Conservation (phyloP, 2,888 invertebrate genomes). For the Xanthia togata region DNA sequence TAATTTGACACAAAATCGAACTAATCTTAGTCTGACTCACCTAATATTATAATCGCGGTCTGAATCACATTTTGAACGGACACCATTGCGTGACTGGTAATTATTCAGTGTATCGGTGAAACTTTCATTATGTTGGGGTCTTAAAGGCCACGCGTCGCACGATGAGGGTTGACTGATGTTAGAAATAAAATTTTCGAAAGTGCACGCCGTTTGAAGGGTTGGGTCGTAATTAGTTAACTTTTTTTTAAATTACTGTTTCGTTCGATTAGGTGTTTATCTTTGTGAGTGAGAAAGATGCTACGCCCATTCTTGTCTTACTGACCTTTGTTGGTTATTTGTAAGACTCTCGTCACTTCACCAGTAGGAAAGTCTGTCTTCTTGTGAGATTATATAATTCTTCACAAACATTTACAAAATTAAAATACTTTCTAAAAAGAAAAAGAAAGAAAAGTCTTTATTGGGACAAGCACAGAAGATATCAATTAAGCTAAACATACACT, state of each 20-base stretch:
- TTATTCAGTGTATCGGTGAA: constrained; percentile 71
- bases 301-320: too few species aligned
- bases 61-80: constrained; percentile 74
- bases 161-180: constrained; percentile 66
- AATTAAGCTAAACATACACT: too few species aligned
- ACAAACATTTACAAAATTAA: too few species aligned
- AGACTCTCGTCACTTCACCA: background rate
- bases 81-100: constrained; percentile 80
- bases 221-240: constrained; percentile 25
- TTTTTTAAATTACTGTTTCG: constrained; percentile 15
- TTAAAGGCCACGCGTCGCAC: constrained; percentile 76
- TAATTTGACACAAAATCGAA: constrained; percentile 68
- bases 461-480: too few species aligned
- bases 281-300: background rate
- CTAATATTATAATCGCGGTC: constrained; percentile 67
- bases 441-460: too few species aligned
- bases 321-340: background rate
- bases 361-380: background rate
- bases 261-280: background rate
- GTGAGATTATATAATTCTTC: background rate
- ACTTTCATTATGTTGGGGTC: constrained; percentile 70
- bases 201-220: constrained; percentile 60
- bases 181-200: constrained; percentile 65
- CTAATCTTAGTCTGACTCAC: constrained; percentile 66
- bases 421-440: too few species aligned